A percentile compares a stretch with the other conserved stretches of the same genome.
phyloP scores from a whole-genome alignment of 2,888 invertebrate species.

The Didymodactylos carnosus region DNA sequence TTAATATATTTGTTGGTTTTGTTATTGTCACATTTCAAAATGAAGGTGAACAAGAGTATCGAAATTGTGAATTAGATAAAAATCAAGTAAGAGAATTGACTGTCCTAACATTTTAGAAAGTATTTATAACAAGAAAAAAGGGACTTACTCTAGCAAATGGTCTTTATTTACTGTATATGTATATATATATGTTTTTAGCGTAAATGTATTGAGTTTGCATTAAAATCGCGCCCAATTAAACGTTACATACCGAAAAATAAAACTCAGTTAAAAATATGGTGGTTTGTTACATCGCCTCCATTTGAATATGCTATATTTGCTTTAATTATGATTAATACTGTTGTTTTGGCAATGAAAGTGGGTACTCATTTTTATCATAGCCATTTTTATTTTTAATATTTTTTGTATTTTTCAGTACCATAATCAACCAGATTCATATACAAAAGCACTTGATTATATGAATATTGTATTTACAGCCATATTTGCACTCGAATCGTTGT shows the following conservation, averaged over 20 bases:
- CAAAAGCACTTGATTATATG: conserved; percentile 63
- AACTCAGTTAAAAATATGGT: conserved; percentile 81
- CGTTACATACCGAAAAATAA: conserved; percentile 95
- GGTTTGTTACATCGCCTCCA: conserved; percentile 87
- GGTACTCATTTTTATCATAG: conserved; percentile 21
- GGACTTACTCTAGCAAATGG: conserved; percentile 61
- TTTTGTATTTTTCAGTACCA: conserved; percentile 47
- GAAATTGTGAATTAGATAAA: conserved; percentile 94
- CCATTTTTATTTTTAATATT: conserved; percentile 36
- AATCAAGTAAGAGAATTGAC: conserved; percentile 49
- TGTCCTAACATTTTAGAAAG: neutral
- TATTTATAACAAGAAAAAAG: conserved; percentile 60
- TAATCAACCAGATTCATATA: conserved; percentile 61
- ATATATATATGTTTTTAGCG: conserved; percentile 38
- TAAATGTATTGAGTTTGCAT: conserved; percentile 83
- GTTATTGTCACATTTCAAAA: conserved; percentile 99
- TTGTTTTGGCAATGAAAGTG: conserved; percentile 77
- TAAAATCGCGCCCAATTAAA: conserved; percentile 45
- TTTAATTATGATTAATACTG: conserved; percentile 89
- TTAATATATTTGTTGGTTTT: conserved; percentile 99
- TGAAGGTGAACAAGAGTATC: conserved; percentile 97
- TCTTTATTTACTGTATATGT: conserved; percentile 57
- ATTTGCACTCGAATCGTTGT: conserved; percentile 88
- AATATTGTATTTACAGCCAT: conserved; percentile 97
- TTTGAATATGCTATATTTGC: conserved; percentile 97